Base-by-base conservation (phyloP, 2,113 vertebrate genomes). In the Stercorarius parasiticus region DNA sequence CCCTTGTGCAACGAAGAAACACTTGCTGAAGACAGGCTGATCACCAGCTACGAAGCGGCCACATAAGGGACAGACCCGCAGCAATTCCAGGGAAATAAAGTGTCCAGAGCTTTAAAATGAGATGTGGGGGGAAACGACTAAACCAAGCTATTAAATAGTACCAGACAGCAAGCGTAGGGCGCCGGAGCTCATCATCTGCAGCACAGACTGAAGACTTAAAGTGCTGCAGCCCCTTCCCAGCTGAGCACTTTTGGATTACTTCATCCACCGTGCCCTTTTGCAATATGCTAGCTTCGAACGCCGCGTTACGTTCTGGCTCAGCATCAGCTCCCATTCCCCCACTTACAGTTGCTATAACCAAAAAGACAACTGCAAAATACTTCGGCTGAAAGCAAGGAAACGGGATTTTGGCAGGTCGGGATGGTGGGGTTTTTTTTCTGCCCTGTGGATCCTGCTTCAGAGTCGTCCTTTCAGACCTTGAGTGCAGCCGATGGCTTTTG, bases 151-250 rank as follows among this genome's bases (percentile, higher is more conserved):
- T 70, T 88, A 77, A 97, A 69, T 4, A 90, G 78, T 34, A 91
- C 67, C 93, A 96, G 96, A 85, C 56, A 88, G 67, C 62, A 50
- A 91, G 56, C 3, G 0, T 3, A 42, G 86, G 89, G 81, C 3
- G 1, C 86, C 71, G 77, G 61, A 95, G 91, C 78, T 66, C 58
- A 86, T 86, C 94, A 69, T 93, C 73, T 95, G 86, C 93, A 92
- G 82, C 93, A 72, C 82, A 86, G 86, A 30, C 73, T 66, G 66
- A 66, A 64, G 56, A 71, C 49, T 56, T 17, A n/a, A 1, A 86
- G 88, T 15, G 77, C 86, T 95, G 79, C 88, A 96, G 78, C 93
- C 83, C 91, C 95, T 96, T 95, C 93, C 92, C 93, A 95, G 93
- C 79, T 79, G 86, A 97, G 92, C 72, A 38, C 65, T 87, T 90